Conservation (phyloP, 2,113 vertebrate genomes). For the Tiliqua scincoides region DNA sequence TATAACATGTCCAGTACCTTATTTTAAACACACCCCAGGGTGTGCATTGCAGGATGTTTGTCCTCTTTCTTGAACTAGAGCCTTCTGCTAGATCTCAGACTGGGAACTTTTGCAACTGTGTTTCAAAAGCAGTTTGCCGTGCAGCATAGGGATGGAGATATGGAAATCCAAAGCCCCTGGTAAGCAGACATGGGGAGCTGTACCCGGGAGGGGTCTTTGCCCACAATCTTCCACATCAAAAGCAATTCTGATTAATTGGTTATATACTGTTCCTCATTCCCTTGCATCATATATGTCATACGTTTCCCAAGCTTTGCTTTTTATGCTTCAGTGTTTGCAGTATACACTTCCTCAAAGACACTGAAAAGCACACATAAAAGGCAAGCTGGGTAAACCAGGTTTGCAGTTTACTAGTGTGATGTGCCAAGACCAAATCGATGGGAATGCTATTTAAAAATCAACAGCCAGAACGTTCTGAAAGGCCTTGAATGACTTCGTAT, state of each 20-base stretch:
- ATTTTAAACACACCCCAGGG: background rate
- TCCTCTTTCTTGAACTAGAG: background rate
- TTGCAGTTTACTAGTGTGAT: background rate
- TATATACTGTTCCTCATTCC: background rate
- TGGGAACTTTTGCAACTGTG: background rate
- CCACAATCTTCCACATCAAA: background rate
- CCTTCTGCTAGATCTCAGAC: background rate
- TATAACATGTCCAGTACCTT: background rate
- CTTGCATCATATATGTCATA: background rate
- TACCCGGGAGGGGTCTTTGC: background rate
- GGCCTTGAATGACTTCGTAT: conserved; percentile 40
- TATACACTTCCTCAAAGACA: background rate
- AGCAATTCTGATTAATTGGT: background rate
- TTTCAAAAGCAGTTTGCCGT: background rate
- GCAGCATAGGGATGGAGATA: background rate
- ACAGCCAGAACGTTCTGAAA: conserved; percentile 20
- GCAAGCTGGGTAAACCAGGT: background rate
- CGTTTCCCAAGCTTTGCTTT: conserved; percentile 19
- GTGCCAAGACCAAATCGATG: conserved; percentile 30
- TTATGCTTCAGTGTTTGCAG: background rate
- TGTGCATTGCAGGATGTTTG: background rate
- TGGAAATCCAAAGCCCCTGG: background rate
- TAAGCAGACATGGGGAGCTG: background rate
- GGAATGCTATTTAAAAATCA: conserved; percentile 31
- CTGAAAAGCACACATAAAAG: conserved; percentile 7